These are phyloP conservation scores for Noctua janthe DNA, from an alignment of 2,888 invertebrate species.

Conservation along the genomic window DNA sequence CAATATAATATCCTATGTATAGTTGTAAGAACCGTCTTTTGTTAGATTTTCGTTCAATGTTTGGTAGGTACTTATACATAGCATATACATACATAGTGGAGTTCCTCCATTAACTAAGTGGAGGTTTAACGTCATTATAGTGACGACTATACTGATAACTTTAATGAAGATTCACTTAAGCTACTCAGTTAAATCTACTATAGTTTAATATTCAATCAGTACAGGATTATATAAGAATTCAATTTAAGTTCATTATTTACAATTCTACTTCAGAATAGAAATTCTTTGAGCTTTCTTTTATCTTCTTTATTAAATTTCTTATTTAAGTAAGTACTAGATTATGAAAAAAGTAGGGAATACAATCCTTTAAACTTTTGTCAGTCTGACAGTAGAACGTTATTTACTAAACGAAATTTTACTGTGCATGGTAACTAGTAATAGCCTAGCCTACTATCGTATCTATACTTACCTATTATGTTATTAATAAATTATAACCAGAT, in stretches of 20 bases:
- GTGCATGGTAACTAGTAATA: not conserved
- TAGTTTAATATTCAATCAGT: conserved; percentile 6
- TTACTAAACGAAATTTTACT: not conserved
- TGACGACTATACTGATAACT: conserved; percentile 11
- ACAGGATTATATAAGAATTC: not conserved
- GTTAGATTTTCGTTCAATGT: not conserved
- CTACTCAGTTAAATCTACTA: not conserved
- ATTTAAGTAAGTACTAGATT: not conserved
- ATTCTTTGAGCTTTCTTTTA: not conserved
- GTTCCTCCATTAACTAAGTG: conserved; percentile 13
- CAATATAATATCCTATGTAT: not conserved
- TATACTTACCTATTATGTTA: not conserved
- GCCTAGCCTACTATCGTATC: not conserved
- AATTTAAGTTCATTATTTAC: not conserved
- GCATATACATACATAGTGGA: not conserved
- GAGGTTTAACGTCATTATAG: conserved; percentile 15
- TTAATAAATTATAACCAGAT: conserved; percentile 3
- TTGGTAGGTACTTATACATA: not conserved
- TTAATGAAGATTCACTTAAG: conserved; percentile 3
- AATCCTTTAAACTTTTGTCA: not conserved
- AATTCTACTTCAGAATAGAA: too few relatives aligned
- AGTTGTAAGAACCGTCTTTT: too few relatives aligned
- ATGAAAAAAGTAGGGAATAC: too few relatives aligned
- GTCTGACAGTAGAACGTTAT: not conserved
- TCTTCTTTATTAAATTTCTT: not conserved